A percentile compares a stretch with the other conserved stretches of the same genome.
Evolutionary conservation across 2,888 invertebrate species (phyloP).

Genomic region (Drosophila falleni): DNA sequence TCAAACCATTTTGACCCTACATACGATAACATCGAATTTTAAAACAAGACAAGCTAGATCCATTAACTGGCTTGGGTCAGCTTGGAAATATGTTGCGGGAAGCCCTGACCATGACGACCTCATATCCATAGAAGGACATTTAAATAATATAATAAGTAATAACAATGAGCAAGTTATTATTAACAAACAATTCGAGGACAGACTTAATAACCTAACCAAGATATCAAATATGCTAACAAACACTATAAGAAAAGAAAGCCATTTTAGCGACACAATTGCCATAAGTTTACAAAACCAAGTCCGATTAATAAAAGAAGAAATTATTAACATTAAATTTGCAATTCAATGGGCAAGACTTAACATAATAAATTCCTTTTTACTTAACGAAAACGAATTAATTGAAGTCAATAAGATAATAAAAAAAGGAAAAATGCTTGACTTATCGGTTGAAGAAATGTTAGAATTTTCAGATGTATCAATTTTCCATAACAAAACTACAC

Average conservation of each 20-base stretch:
- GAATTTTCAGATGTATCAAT: background rate
- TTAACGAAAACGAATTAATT: background rate
- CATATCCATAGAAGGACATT: no score
- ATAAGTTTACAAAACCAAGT: background rate
- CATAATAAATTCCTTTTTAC: background rate
- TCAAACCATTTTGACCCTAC: no score
- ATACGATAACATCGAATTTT: no score
- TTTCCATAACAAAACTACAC: background rate
- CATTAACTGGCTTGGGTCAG: no score
- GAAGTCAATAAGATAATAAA: background rate
- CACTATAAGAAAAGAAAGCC: background rate
- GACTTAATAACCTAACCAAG: background rate
- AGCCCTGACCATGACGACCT: no score
- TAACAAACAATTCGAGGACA: background rate
- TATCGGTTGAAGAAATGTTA: background rate
- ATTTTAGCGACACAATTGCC: background rate
- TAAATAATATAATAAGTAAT: background rate
- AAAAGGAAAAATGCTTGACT: background rate
- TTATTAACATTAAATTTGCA: background rate
- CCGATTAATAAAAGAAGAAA: background rate
- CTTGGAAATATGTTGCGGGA: no score
- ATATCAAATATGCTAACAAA: slow-evolving; percentile 2
- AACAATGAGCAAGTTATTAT: background rate
- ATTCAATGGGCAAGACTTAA: background rate
- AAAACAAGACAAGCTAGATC: no score